Evolutionary conservation across 2,888 invertebrate species (phyloP).

Genomic region (Luperina nickerlii): DNA sequence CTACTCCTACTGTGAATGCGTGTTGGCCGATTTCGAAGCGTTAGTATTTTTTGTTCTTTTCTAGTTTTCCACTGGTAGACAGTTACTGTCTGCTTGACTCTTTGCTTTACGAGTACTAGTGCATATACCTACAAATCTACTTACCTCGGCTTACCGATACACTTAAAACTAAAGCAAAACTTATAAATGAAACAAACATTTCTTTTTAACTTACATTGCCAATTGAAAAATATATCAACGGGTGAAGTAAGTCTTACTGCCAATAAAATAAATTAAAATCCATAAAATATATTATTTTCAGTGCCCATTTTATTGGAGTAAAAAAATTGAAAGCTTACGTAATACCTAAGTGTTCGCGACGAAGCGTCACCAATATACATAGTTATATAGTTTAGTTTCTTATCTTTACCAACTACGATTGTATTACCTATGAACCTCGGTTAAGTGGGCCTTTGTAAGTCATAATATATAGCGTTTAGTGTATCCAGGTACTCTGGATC

Average conservation of each 20-base stretch:
- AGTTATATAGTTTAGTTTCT: no score
- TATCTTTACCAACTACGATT: no score
- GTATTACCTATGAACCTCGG: no score
- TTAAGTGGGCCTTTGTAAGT: no score
- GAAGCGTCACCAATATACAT: no score
- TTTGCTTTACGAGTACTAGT: neutral
- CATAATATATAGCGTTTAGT: no score
- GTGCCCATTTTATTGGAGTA: neutral
- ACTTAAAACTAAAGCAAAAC: neutral
- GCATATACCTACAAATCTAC: neutral
- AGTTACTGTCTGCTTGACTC: neutral
- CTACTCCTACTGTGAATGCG: neutral
- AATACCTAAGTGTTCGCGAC: neutral
- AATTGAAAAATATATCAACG: neutral
- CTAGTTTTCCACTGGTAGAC: neutral
- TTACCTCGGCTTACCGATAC: constrained; percentile 7
- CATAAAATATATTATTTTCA: constrained; percentile 7
- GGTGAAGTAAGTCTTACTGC: neutral
- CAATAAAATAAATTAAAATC: constrained; percentile 23
- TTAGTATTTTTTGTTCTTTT: neutral
- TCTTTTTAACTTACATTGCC: neutral
- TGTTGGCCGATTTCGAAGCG: neutral
- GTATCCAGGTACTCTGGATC: no score
- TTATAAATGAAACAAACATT: constrained; percentile 8
- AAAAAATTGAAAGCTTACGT: neutral